Evolutionary conservation across 1,140 invertebrate species (phyloP).

Genomic region (Drosophila nebulosa): DNA sequence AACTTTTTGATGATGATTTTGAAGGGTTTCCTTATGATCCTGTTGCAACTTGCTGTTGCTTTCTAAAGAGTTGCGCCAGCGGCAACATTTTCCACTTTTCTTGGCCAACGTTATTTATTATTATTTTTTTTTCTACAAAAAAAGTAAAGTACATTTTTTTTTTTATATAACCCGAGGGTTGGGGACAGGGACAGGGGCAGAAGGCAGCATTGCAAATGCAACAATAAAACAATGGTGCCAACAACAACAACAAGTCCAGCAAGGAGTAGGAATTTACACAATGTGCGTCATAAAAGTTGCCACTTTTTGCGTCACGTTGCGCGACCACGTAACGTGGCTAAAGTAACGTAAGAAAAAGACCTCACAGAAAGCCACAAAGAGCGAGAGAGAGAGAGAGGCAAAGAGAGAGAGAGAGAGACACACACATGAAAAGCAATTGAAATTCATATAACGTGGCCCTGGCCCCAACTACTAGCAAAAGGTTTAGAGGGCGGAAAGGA

Average conservation of each 20-base stretch:
- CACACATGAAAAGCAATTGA: background rate
- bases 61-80: background rate
- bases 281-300: constrained; percentile 1
- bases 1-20: background rate
- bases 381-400: background rate
- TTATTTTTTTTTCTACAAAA: too few relatives aligned
- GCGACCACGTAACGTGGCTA: background rate
- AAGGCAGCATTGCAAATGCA: background rate
- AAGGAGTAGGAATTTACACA: background rate
- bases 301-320: constrained; percentile 1
- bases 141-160: background rate
- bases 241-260: background rate
- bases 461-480: background rate
- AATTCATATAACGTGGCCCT: background rate
- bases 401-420: background rate
- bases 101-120: background rate
- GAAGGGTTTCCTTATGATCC: background rate
- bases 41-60: background rate
- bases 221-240: background rate
- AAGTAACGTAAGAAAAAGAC: constrained; percentile 1
- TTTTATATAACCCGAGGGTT: background rate
- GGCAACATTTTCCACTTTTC: background rate
- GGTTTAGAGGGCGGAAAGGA: background rate
- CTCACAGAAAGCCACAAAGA: background rate
- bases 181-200: background rate